These are phyloP conservation scores for human DNA, from an alignment of 2,113 vertebrate species.

Conservation along the genomic window DNA sequence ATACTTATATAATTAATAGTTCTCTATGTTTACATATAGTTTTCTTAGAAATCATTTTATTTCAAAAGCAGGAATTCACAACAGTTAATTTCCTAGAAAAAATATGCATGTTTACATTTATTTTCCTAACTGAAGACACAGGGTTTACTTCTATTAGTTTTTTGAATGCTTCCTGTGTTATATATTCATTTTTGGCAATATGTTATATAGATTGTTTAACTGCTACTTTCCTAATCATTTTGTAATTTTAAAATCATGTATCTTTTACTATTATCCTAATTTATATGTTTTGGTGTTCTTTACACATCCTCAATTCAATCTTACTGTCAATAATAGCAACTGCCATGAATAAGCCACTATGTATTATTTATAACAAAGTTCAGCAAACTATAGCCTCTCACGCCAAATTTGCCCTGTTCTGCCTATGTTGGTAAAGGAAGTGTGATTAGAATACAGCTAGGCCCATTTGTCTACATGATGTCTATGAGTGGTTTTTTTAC, in stretches of 20 bases:
- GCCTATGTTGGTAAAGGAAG: neutral
- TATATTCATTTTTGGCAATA: neutral
- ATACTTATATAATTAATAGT: neutral
- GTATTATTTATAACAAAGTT: neutral
- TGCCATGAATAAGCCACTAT: neutral
- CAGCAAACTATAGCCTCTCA: neutral
- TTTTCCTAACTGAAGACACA: neutral
- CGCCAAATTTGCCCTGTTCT: rapidly evolving
- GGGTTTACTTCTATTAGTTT: neutral
- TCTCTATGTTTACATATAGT: neutral
- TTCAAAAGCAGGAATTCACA: neutral
- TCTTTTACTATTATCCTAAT: neutral
- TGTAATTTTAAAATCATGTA: neutral
- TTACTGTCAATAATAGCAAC: neutral
- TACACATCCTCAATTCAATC: neutral
- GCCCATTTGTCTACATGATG: too few species aligned
- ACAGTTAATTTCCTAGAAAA: neutral
- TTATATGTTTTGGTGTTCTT: neutral
- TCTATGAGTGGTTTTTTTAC: neutral
- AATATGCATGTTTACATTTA: neutral
- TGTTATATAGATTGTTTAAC: neutral
- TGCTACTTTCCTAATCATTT: neutral
- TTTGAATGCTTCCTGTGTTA: neutral
- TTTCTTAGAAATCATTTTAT: neutral
- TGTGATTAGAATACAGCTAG: neutral